Percentiles rank a stretch among this genome's conserved stretches.
Conservation (phyloP, 2,113 vertebrate genomes). For the Python bivittatus region DNA sequence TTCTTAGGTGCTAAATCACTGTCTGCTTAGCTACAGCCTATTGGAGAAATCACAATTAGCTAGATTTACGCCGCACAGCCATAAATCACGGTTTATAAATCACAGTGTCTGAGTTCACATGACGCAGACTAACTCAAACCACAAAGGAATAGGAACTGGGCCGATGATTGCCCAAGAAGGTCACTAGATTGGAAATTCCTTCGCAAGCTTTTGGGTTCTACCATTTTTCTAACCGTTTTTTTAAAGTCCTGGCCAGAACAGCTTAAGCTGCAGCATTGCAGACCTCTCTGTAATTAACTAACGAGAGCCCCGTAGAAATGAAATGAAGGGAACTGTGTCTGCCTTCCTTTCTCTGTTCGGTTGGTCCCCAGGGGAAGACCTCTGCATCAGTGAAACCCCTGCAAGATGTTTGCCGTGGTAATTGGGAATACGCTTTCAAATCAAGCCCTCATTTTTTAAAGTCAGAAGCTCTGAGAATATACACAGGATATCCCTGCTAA, state of each 20-base stretch:
- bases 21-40: too few species aligned
- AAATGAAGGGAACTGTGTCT: neutral
- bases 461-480: neutral
- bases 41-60: too few species aligned
- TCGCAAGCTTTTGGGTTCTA: neutral
- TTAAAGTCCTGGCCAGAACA: neutral
- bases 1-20: too few species aligned
- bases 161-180: neutral
- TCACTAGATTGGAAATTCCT: too few species aligned
- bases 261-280: neutral
- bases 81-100: too few species aligned
- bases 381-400: conserved; percentile 6
- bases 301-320: conserved; percentile 7
- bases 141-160: neutral
- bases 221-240: neutral
- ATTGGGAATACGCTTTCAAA: neutral
- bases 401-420: neutral
- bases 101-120: too few species aligned
- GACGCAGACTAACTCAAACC: neutral
- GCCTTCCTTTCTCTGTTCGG: neutral
- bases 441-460: neutral
- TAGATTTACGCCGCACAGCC: too few species aligned
- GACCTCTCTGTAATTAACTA: conserved; percentile 14
- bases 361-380: neutral
- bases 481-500: neutral